Conservation (phyloP, 2,888 invertebrate genomes). For the Laothoe populi region DNA sequence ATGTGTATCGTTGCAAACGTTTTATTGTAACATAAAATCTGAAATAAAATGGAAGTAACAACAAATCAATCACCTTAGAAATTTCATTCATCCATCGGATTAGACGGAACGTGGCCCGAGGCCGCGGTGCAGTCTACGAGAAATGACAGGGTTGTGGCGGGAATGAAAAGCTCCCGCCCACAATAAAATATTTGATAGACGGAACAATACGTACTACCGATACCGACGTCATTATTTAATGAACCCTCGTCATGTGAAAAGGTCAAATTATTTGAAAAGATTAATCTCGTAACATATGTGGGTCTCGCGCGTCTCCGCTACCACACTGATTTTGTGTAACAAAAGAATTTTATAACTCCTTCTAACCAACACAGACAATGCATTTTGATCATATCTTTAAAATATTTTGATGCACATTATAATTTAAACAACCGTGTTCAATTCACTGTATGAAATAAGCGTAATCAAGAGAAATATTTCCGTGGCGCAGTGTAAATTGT, state of each 20-base stretch:
- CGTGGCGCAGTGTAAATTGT: slow-evolving; percentile 52
- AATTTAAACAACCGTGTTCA: slow-evolving; percentile 35
- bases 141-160: slow-evolving; percentile 22
- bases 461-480: slow-evolving; percentile 46
- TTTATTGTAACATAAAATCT: not conserved
- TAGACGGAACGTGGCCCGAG: slow-evolving; percentile 11
- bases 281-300: slow-evolving; percentile 83
- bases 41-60: not conserved
- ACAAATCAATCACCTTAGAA: slow-evolving; percentile 13
- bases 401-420: slow-evolving; percentile 51
- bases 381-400: slow-evolving; percentile 37
- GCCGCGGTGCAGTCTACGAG: slow-evolving; percentile 31
- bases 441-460: slow-evolving; percentile 35
- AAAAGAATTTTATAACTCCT: slow-evolving; percentile 33
- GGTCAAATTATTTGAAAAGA: slow-evolving; percentile 85
- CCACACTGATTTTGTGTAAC: slow-evolving; percentile 69
- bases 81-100: slow-evolving; percentile 20
- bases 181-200: slow-evolving; percentile 77
- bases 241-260: slow-evolving; percentile 84
- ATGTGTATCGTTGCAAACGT: not conserved
- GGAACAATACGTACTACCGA: slow-evolving; percentile 80
- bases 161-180: slow-evolving; percentile 57
- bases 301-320: slow-evolving; percentile 73
- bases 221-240: slow-evolving; percentile 82
- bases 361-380: slow-evolving; percentile 4